Conservation (phyloP, 2,888 invertebrate species). For the Drosophila meridionalis region DNA sequence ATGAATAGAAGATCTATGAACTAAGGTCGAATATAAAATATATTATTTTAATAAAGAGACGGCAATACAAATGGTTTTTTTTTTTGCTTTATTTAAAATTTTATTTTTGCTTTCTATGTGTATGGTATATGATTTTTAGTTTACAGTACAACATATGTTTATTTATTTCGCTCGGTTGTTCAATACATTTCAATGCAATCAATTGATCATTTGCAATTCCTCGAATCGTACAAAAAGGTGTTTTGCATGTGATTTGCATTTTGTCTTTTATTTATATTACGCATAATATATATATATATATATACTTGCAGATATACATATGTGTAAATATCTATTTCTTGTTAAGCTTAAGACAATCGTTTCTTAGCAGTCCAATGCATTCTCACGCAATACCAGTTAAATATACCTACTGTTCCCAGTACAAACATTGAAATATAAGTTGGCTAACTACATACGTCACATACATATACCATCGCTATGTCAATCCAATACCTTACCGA, state of each 20-base stretch:
- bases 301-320: background rate
- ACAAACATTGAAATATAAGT: constrained; percentile 66
- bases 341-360: constrained; percentile 57
- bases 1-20: too few relatives aligned
- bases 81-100: constrained; percentile 58
- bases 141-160: constrained; percentile 58
- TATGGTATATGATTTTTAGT: constrained; percentile 51
- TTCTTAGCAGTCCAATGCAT: constrained; percentile 50
- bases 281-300: constrained; percentile 11
- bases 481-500: constrained; percentile 48
- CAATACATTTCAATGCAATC: constrained; percentile 35
- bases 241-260: constrained; percentile 1
- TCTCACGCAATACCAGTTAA: constrained; percentile 50
- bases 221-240: constrained; percentile 45
- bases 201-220: constrained; percentile 16
- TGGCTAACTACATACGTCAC: constrained; percentile 57
- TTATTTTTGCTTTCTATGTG: constrained; percentile 55
- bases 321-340: constrained; percentile 12
- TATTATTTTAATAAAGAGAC: background rate
- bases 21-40: too few relatives aligned
- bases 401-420: constrained; percentile 51
- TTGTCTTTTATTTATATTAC: constrained; percentile 23
- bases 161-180: constrained; percentile 29
- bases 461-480: constrained; percentile 20
- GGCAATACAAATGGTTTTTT: constrained; percentile 1